Percentiles rank a stretch among this genome's conserved stretches.
phyloP scores from a whole-genome alignment of 1,140 invertebrate species.

The Bombus ignitus region DNA sequence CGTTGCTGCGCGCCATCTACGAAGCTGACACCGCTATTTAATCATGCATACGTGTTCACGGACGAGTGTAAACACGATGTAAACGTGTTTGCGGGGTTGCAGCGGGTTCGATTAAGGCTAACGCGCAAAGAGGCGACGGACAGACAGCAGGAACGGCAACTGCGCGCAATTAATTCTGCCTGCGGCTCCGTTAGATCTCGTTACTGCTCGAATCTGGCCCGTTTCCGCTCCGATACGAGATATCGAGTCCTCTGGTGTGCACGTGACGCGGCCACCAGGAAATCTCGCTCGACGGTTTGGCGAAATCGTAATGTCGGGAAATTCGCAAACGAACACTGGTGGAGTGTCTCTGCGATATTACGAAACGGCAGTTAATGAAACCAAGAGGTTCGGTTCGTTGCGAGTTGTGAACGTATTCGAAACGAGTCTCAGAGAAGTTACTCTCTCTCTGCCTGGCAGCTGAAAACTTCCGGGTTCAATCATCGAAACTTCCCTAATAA shows the following conservation, averaged over 20 bases:
- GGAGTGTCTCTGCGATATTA: not conserved
- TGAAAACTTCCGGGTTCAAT: not conserved
- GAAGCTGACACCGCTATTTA: not conserved
- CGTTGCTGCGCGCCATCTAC: not conserved
- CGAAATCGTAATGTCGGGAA: not conserved
- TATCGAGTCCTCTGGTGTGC: constrained; percentile 3
- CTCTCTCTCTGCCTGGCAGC: not conserved
- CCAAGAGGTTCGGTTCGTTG: not conserved
- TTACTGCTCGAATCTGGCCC: constrained; percentile 14
- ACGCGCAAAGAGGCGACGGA: constrained; percentile 18
- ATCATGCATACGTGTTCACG: not conserved
- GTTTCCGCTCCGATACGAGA: constrained; percentile 21
- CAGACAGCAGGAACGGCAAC: constrained; percentile 1
- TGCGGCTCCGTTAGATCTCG: constrained; percentile 35
- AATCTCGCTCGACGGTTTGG: not conserved
- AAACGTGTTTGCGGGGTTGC: constrained; percentile 27
- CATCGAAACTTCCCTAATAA: constrained; percentile 43
- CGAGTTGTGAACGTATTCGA: not conserved
- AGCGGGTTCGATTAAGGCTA: constrained; percentile 23
- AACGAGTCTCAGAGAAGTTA: not conserved
- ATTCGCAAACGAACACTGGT: not conserved
- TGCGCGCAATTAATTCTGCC: constrained; percentile 33
- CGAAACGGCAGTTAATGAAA: not conserved
- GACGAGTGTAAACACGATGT: constrained; percentile 14
- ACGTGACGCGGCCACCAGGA: not conserved